phyloP scores from a whole-genome alignment of 2,797 vertebrate species.

The Crypturellus tataupa region DNA sequence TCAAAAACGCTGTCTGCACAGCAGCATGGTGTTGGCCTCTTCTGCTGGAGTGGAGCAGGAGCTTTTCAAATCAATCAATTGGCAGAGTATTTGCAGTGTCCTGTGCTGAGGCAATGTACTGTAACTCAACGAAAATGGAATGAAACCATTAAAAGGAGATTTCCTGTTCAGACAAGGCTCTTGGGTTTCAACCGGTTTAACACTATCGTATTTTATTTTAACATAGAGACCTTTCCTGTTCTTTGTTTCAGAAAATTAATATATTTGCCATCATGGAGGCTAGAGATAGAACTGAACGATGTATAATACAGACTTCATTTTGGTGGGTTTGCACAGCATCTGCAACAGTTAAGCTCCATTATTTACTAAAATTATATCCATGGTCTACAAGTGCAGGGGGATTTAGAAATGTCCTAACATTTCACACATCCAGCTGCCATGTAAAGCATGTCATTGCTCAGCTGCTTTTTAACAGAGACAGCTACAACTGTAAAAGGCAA shows the following conservation, averaged over 20 bases:
- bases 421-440: neutral
- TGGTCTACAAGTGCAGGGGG: rapidly evolving
- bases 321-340: neutral
- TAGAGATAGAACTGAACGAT: neutral
- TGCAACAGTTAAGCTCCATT: neutral
- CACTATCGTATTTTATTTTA: neutral
- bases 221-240: neutral
- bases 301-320: rapidly evolving
- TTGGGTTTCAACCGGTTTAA: neutral
- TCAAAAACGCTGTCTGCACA: neutral
- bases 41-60: constrained; percentile 15
- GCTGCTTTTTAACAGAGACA: neutral
- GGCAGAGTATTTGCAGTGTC: constrained; percentile 15
- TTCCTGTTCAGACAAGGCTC: neutral
- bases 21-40: neutral
- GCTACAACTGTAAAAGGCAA: neutral
- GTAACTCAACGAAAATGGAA: constrained; percentile 28
- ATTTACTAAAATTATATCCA: neutral
- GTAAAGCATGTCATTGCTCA: rapidly evolving
- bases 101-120: constrained; percentile 32
- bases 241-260: neutral
- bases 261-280: neutral
- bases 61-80: constrained; percentile 25
- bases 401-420: neutral
- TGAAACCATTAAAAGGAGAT: constrained; percentile 53